Evolutionary conservation across 2,888 invertebrate genomes (phyloP).

Genomic region (Priocnemis perturbator): DNA sequence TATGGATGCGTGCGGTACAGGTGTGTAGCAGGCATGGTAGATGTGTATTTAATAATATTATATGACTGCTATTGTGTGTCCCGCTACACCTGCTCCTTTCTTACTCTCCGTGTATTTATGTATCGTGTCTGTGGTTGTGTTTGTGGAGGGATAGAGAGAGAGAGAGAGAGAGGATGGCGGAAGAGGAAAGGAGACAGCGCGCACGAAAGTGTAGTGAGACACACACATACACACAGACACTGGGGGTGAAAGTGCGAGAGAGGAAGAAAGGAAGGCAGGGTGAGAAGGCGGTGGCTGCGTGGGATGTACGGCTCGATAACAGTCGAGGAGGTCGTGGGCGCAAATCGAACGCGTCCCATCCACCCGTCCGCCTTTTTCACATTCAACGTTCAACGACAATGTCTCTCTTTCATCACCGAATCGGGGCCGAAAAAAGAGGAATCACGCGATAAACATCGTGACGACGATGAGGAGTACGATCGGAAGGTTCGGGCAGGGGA

Average conservation of each 20-base stretch:
- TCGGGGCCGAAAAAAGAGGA: not conserved
- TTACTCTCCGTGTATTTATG: too few relatives aligned
- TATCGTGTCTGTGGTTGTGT: too few relatives aligned
- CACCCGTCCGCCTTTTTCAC: not conserved
- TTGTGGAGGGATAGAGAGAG: not conserved
- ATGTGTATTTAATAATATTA: too few relatives aligned
- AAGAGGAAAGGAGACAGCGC: not conserved
- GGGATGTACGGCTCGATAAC: constrained; percentile 67
- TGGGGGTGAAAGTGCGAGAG: constrained; percentile 19
- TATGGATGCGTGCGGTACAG: too few relatives aligned
- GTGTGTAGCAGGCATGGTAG: too few relatives aligned
- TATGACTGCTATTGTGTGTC: too few relatives aligned
- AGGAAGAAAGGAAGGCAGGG: constrained; percentile 32
- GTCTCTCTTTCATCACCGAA: too few relatives aligned
- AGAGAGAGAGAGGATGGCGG: not conserved
- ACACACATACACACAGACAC: not conserved
- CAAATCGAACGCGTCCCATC: constrained; percentile 41
- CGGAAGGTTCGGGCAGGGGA: too few relatives aligned
- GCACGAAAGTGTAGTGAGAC: not conserved
- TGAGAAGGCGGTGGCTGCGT: constrained; percentile 62
- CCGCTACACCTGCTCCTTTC: too few relatives aligned
- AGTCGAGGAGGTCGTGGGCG: constrained; percentile 44
- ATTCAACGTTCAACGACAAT: too few relatives aligned
- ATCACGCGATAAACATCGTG: not conserved
- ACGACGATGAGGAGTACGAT: too few relatives aligned